Base-by-base conservation (phyloP, 2,797 vertebrate genomes). In the Paedocypris micromegethes region DNA sequence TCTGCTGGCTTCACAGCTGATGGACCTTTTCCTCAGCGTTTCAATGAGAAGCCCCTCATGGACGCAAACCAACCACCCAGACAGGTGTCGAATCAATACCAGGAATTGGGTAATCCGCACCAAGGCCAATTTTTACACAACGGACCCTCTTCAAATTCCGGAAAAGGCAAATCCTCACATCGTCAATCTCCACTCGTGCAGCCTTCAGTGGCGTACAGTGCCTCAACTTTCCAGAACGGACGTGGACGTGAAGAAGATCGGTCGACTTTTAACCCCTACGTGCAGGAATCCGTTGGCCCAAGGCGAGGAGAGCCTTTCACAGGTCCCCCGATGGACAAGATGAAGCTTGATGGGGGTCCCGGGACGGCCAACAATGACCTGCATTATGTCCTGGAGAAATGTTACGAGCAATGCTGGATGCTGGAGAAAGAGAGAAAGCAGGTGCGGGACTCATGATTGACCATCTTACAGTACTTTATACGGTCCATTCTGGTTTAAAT, bases 391-490 rank as follows among this genome's bases (percentile, higher is more conserved):
- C 83, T 97, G 69, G 92, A 97, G 8, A 89, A 97, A 69, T 95
- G 94, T 75, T 92, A 85, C 1, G 90, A 95, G 64, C 92, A 96
- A 76, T 93, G 89, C 88, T 92, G 79, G 84, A 82, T 86, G 82
- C 81, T 99, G 86, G 91, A 95, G 83, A 92, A 90, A 77, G 94
- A 97, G 70, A 91, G 93, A 72, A 94, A 93, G 83, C 92, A 86
- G 93, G 97, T 98, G 90, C 82, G 67, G 48, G 9, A 23, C 23
- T 6, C 6, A 38, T 45, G 6, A 4, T 67, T 4, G 3, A 48
- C 23, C 23, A 23, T 23, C 23, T 23, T 23, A 23, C 23, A 23
- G 23, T 23, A 23, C 23, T 23, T 23, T 23, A 1, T 23, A 23
- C 23, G 23, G 23, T 23, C 23, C 1, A 23, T 23, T 23, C 23